A percentile compares a stretch with the other conserved stretches of the same genome.
Evolutionary conservation across 2,888 invertebrate species (phyloP).

Genomic region (Tinea semifulvella): DNA sequence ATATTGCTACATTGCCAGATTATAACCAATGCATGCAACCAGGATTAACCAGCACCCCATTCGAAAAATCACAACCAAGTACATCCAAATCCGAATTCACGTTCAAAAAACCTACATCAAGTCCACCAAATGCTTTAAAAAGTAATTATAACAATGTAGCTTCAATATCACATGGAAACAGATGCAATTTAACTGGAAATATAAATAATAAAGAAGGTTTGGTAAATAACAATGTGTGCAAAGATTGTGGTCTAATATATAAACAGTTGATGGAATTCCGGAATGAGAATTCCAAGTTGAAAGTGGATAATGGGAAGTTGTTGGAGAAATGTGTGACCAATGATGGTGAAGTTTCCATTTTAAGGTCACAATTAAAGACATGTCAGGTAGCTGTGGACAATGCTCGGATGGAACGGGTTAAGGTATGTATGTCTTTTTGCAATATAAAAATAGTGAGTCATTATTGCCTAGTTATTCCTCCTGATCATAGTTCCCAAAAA

Average conservation of each 20-base stretch:
- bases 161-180: constrained; percentile 47
- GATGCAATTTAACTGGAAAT: constrained; percentile 30
- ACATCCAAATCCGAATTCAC: constrained; percentile 36
- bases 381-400: constrained; percentile 48
- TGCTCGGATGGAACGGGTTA: constrained; percentile 49
- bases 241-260: constrained; percentile 39
- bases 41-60: constrained; percentile 42
- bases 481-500: too few relatives aligned
- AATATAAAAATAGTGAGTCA: too few relatives aligned
- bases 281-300: constrained; percentile 50
- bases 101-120: constrained; percentile 42
- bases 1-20: constrained; percentile 33
- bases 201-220: constrained; percentile 23
- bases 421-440: too few relatives aligned
- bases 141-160: constrained; percentile 47
- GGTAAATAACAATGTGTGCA: constrained; percentile 35
- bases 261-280: constrained; percentile 41
- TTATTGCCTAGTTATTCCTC: too few relatives aligned
- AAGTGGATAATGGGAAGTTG: constrained; percentile 51
- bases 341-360: constrained; percentile 65
- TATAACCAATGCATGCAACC: constrained; percentile 49
- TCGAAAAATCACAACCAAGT: constrained; percentile 31
- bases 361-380: constrained; percentile 61
- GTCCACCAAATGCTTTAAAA: constrained; percentile 30
- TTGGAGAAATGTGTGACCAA: constrained; percentile 61